Evolutionary conservation across 2,113 vertebrate genomes (phyloP).

Genomic region (Lophotis ruficrista): DNA sequence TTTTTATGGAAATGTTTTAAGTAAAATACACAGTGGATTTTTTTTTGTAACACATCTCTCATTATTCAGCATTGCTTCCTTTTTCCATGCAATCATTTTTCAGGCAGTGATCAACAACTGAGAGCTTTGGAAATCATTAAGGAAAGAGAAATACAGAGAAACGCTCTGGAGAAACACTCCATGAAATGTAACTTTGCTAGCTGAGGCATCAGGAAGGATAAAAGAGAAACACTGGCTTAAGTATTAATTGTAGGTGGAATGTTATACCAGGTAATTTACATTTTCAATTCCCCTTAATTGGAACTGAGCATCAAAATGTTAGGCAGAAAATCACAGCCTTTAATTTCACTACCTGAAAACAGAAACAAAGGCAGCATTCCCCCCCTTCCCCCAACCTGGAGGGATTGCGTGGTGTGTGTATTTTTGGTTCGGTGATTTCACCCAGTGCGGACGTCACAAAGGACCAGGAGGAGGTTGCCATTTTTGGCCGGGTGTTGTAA

Average conservation of each 20-base stretch:
- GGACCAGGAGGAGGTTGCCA: constrained; percentile 2
- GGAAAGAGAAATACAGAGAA: constrained; percentile 1
- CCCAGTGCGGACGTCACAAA: background rate
- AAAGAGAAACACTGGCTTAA: constrained; percentile 21
- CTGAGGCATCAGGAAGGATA: constrained; percentile 10
- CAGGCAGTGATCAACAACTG: constrained; percentile 25
- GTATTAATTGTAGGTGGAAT: constrained; percentile 46
- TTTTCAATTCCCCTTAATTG: constrained; percentile 44
- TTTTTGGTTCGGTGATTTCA: constrained; percentile 48
- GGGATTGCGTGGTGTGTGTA: background rate
- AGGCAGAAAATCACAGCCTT: background rate
- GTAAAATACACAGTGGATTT: background rate
- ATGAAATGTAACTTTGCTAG: constrained; percentile 42
- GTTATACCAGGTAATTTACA: constrained; percentile 39
- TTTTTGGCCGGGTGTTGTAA: background rate
- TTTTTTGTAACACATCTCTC: background rate
- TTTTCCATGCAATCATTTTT: constrained; percentile 47
- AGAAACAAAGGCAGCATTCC: constrained; percentile 20
- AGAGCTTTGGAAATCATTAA: constrained; percentile 48
- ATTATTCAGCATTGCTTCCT: constrained; percentile 23
- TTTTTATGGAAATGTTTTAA: constrained; percentile 15
- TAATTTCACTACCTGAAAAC: background rate
- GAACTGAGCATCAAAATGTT: background rate
- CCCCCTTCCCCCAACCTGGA: background rate
- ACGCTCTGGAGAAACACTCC: background rate